phyloP scores from a whole-genome alignment of 2,113 vertebrate genomes.

The Chlamydotis undulata region DNA sequence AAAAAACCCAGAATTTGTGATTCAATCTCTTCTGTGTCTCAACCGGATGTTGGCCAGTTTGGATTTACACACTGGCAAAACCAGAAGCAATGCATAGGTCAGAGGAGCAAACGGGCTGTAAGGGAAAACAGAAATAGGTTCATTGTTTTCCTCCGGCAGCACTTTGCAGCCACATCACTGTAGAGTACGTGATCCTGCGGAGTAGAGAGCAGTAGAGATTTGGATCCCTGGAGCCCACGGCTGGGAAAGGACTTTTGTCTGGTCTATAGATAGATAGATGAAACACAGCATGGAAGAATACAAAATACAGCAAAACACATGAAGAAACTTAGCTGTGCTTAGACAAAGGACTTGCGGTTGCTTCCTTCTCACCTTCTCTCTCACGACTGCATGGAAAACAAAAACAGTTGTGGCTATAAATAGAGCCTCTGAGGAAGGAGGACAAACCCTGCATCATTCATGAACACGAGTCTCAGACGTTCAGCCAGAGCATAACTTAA shows the following conservation, averaged over 20 bases:
- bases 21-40: not conserved
- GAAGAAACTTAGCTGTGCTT: not conserved
- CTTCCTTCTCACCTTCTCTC: conserved; percentile 12
- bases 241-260: not conserved
- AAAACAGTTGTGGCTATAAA: conserved; percentile 45
- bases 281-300: not conserved
- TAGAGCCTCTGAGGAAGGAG: not conserved
- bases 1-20: not conserved
- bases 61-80: not conserved
- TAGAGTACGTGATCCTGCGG: not conserved
- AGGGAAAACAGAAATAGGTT: not conserved
- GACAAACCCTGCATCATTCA: conserved; percentile 67
- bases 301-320: not conserved
- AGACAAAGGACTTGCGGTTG: not conserved
- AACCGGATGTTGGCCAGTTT: not conserved
- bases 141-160: not conserved
- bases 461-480: conserved; percentile 39
- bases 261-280: not conserved
- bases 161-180: not conserved
- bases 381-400: conserved; percentile 14
- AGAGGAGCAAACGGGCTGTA: not conserved
- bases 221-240: not conserved
- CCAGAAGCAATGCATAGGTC: not conserved
- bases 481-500: conserved; percentile 66
- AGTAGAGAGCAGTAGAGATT: not conserved